These are phyloP conservation scores for Megalurothrips usitatus DNA, from an alignment of 2,888 invertebrate genomes.

Conservation along the genomic window DNA sequence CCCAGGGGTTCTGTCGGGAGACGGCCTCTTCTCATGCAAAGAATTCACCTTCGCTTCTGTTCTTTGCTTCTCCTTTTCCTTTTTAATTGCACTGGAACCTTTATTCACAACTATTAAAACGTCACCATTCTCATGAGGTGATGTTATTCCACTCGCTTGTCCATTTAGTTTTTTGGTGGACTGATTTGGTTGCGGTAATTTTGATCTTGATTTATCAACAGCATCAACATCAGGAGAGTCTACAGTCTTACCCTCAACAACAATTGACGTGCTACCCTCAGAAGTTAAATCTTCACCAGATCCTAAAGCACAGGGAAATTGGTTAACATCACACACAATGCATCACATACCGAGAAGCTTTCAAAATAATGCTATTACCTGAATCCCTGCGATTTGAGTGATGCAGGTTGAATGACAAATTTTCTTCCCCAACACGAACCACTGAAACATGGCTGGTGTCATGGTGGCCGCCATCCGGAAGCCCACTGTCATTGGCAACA, in stretches of 20 bases:
- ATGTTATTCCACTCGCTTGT: slow-evolving; percentile 40
- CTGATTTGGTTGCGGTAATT: slow-evolving; percentile 23
- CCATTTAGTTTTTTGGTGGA: slow-evolving; percentile 50
- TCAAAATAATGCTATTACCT: not conserved
- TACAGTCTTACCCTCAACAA: slow-evolving; percentile 49
- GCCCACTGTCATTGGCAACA: slow-evolving; percentile 43
- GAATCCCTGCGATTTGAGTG: not conserved
- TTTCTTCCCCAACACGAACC: slow-evolving; percentile 79
- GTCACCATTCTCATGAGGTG: slow-evolving; percentile 44
- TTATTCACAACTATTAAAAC: slow-evolving; percentile 42
- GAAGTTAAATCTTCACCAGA: not conserved
- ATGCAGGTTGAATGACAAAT: slow-evolving; percentile 58
- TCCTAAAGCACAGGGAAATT: not conserved
- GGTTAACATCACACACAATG: not conserved
- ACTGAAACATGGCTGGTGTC: slow-evolving; percentile 90
- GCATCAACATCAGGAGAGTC: slow-evolving; percentile 43
- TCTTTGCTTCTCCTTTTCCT: not conserved
- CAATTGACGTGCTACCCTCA: slow-evolving; percentile 46
- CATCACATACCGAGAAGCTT: not conserved
- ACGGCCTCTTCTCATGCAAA: slow-evolving; percentile 47
- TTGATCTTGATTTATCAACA: not conserved
- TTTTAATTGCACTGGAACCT: slow-evolving; percentile 36
- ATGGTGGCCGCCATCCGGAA: slow-evolving; percentile 45
- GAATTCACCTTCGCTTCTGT: slow-evolving; percentile 37
- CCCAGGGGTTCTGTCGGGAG: slow-evolving; percentile 58